Percentiles rank a stretch among this genome's conserved stretches.
These are phyloP conservation scores for Melinaea menophilus DNA, from an alignment of 2,888 invertebrate species.

Conservation along the genomic window DNA sequence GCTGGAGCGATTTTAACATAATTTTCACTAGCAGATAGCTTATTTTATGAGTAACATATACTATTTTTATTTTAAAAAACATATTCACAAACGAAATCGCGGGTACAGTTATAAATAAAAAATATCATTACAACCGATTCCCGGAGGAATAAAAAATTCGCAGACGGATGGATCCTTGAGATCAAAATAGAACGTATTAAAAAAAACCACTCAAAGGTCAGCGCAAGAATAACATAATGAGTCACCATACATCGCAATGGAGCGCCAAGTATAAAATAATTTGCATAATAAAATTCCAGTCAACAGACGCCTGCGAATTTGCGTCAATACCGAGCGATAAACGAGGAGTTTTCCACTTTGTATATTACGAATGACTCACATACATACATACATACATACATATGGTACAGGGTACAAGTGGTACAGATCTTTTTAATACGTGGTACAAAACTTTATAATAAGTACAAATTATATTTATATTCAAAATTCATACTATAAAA, in stretches of 20 bases:
- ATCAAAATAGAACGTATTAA: background rate
- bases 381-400: no score
- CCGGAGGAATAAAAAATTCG: no score
- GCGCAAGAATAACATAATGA: slow-evolving; percentile 13
- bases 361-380: slow-evolving; percentile 48
- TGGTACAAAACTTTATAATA: no score
- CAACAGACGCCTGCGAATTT: slow-evolving; percentile 39
- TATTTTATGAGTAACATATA: no score
- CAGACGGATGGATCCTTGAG: background rate
- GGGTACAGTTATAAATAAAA: no score
- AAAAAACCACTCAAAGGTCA: slow-evolving; percentile 2
- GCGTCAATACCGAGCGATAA: slow-evolving; percentile 55
- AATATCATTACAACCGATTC: no score
- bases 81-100: no score
- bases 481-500: no score
- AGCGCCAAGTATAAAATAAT: slow-evolving; percentile 31
- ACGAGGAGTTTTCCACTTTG: slow-evolving; percentile 63
- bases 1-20: no score
- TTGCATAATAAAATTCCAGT: slow-evolving; percentile 42
- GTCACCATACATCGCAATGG: slow-evolving; percentile 19
- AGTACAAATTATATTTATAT: no score
- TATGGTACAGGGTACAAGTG: slow-evolving; percentile 33
- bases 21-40: no score
- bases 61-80: no score
- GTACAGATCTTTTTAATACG: slow-evolving; percentile 10